phyloP scores from a whole-genome alignment of 2,888 invertebrate genomes.

The Beris morrisii region DNA sequence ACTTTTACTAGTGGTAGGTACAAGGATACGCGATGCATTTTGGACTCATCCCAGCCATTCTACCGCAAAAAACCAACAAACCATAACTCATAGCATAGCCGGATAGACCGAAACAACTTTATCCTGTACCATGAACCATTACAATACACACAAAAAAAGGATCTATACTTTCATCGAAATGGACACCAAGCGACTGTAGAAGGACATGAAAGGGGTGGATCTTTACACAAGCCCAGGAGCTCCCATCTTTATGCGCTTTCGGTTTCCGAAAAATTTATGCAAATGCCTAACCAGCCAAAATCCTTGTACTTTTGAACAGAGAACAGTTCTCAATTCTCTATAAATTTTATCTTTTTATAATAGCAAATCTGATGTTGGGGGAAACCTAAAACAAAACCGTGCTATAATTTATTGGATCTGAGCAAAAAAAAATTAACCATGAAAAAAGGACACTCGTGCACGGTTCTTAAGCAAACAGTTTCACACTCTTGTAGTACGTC shows the following conservation, averaged over 20 bases:
- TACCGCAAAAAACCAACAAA: slow-evolving; percentile 33
- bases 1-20: not conserved
- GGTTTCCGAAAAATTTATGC: slow-evolving; percentile 21
- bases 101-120: slow-evolving; percentile 31
- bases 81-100: slow-evolving; percentile 32
- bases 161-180: not conserved
- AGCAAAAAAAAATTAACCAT: slow-evolving; percentile 7
- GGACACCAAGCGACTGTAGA: not conserved
- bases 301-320: not conserved
- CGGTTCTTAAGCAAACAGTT: slow-evolving; percentile 17
- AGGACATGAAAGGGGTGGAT: slow-evolving; percentile 32
- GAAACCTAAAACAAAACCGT: slow-evolving; percentile 29
- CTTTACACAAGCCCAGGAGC: not conserved
- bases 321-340: slow-evolving; percentile 1
- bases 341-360: slow-evolving; percentile 8
- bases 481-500: not conserved
- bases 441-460: slow-evolving; percentile 25
- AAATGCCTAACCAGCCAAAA: slow-evolving; percentile 23
- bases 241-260: slow-evolving; percentile 10
- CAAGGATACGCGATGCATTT: slow-evolving; percentile 14
- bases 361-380: slow-evolving; percentile 14
- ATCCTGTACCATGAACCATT: slow-evolving; percentile 16
- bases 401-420: slow-evolving; percentile 28
- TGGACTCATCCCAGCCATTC: slow-evolving; percentile 25
- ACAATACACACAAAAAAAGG: slow-evolving; percentile 12